Percentiles rank a stretch among this genome's conserved stretches.
These are phyloP conservation scores for Bergia sp. DNA, from an alignment of 92 coral and sea anemone genomes.

Conservation along the genomic window DNA sequence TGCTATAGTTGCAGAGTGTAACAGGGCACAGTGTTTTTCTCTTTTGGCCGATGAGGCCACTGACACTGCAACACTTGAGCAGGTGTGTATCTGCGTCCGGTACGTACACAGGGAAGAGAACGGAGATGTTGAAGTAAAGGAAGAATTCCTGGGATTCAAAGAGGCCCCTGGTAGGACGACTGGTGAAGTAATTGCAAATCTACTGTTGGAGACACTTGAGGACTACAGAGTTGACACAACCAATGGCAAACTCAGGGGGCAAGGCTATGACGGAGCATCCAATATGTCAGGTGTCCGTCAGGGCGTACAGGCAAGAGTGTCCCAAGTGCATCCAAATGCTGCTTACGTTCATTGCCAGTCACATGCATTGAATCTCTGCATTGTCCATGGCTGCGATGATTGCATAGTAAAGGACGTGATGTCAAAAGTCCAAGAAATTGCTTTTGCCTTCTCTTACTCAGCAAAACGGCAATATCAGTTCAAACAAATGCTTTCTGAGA, in stretches of 20 bases:
- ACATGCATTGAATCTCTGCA: conserved; percentile 31
- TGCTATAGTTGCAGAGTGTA: conserved; percentile 30
- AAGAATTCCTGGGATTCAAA: conserved; percentile 39
- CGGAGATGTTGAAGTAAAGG: conserved; percentile 29
- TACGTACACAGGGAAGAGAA: conserved; percentile 40
- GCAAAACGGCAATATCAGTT: conserved; percentile 41
- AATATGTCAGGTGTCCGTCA: conserved; percentile 26
- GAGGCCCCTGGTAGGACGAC: conserved; percentile 41
- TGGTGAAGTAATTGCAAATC: conserved; percentile 38
- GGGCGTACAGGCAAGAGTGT: conserved; percentile 40
- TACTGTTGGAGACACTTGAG: conserved; percentile 36
- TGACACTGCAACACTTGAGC: conserved; percentile 36
- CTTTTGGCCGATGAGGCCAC: conserved; percentile 40
- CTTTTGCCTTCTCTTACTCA: conserved; percentile 45
- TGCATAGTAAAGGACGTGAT: conserved; percentile 23
- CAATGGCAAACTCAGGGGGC: conserved; percentile 38
- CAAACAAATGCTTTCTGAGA: conserved; percentile 28
- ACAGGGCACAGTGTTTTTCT: conserved; percentile 41
- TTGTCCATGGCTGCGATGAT: conserved; percentile 35
- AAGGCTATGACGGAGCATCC: conserved; percentile 34
- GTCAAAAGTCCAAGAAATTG: conserved; percentile 39
- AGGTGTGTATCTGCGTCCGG: conserved; percentile 41
- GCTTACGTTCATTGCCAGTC: conserved; percentile 37
- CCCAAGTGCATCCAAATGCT: conserved; percentile 34
- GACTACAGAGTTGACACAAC: conserved; percentile 33